Base-by-base conservation (phyloP, 1,140 invertebrate genomes). In the Pentalonia nigronervosa region DNA sequence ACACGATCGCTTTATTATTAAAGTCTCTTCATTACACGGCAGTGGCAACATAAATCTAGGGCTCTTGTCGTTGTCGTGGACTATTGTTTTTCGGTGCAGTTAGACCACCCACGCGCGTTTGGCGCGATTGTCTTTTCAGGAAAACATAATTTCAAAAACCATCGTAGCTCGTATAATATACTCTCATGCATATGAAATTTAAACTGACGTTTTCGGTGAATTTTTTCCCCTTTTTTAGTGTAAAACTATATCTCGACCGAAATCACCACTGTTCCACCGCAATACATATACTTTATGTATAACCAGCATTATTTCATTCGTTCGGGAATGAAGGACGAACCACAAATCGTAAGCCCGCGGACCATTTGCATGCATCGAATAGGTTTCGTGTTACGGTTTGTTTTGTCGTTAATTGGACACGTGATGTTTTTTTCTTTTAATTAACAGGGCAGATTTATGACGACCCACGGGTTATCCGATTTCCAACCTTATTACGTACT, bases 371-470 rank as follows among this genome's bases (percentile, higher is more conserved):
- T 56, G 81, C 50, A 7, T 93, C 81, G 91, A 93, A 84, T 93
- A 48, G 67, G 91, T 92, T 83, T 92, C 91, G 81, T 93, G 48
- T 86, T 93, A 93, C 91, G 76, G 91, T 93, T 93, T 86, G 91
- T 83, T 93, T 84, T 50, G 91, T 93, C 91, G 91, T 93, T 93
- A 93, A 93, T 93, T 93, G 91, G 91, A 93, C 91, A 93, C 91
- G 91, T 93, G 91, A 81, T 93, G 36, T 36, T 90, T 56, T 92
- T 41, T 50, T 50, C 41, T n/a, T 56, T 93, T 86, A 93, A 93
- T 93, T 93, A 93, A 93, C 91, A 93, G 76, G 91, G n/a, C 91
- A 93, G 91, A 93, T 93, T 93, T 93, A 93, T 93, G 91, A 93
- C 91, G 47, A 84, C 91, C 91, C 76, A 53, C 34, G 76, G 81